phyloP scores from a whole-genome alignment of 2,113 vertebrate species.

The Trematocara stigmaticum region DNA sequence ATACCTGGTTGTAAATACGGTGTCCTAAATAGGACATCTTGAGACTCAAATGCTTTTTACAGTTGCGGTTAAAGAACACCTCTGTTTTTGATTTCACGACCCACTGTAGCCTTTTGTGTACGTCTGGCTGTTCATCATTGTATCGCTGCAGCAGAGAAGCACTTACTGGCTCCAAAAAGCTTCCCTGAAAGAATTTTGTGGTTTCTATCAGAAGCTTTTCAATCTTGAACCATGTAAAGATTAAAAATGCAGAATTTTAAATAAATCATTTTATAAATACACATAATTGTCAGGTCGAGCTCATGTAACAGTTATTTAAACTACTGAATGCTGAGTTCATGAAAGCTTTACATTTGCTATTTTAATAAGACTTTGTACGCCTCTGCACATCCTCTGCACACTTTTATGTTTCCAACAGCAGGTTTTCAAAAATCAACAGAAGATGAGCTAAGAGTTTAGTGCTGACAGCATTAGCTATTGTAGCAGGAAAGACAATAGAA shows the following conservation, averaged over 20 bases:
- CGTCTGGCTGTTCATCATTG: background rate
- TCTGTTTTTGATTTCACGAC: background rate
- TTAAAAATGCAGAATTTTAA: background rate
- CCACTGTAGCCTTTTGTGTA: background rate
- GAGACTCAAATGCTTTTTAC: conserved; percentile 19
- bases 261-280: background rate
- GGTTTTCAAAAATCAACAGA: background rate
- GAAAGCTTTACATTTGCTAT: conserved; percentile 3
- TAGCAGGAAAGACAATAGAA: background rate
- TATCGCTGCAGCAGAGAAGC: background rate
- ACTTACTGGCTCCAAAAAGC: background rate
- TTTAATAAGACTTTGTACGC: conserved; percentile 2
- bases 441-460: background rate
- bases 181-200: background rate
- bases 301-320: background rate
- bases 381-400: conserved; percentile 18
- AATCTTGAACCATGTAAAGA: background rate
- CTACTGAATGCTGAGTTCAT: background rate
- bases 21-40: background rate
- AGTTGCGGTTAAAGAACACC: background rate
- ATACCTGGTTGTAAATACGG: background rate
- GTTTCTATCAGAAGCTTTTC: background rate
- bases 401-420: background rate
- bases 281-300: background rate
- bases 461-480: background rate